A percentile compares a stretch with the other conserved stretches of the same genome.
These are phyloP conservation scores for Formica selysi DNA, from an alignment of 1,140 invertebrate species.

Conservation along the genomic window DNA sequence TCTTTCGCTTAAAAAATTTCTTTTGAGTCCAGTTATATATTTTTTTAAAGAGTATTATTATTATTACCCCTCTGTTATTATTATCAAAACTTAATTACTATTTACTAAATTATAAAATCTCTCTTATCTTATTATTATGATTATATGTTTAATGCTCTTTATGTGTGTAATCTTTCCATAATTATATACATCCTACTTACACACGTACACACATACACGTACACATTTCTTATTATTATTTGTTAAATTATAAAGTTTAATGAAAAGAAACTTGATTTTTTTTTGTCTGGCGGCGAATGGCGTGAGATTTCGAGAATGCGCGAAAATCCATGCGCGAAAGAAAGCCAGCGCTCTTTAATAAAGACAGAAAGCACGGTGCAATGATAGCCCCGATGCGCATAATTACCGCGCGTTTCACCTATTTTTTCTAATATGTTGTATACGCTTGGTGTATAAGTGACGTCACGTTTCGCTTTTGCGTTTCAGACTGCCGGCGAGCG, in stretches of 20 bases:
- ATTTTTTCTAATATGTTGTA: slow-evolving; percentile 38
- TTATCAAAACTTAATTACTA: background rate
- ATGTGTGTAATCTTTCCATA: too few species aligned
- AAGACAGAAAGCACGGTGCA: slow-evolving; percentile 34
- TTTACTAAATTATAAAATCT: too few species aligned
- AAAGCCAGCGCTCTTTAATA: slow-evolving; percentile 41
- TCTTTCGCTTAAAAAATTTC: background rate
- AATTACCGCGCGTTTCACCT: slow-evolving; percentile 57
- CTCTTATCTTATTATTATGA: too few species aligned
- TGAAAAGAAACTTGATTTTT: background rate
- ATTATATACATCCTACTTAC: too few species aligned
- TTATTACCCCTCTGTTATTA: background rate
- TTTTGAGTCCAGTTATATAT: background rate
- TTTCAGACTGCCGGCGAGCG: slow-evolving; percentile 75
- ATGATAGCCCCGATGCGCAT: slow-evolving; percentile 33
- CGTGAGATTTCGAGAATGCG: background rate
- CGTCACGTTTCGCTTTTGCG: slow-evolving; percentile 72
- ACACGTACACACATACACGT: background rate
- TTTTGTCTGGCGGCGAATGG: background rate
- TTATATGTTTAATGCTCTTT: too few species aligned
- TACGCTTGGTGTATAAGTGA: slow-evolving; percentile 40
- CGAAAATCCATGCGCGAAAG: background rate
- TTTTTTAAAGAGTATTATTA: too few species aligned
- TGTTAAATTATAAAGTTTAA: background rate
- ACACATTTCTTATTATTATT: background rate